A percentile compares a stretch with the other conserved stretches of the same genome.
Evolutionary conservation across 2,797 vertebrate genomes (phyloP).

Genomic region (Sebastolobus altivelis): DNA sequence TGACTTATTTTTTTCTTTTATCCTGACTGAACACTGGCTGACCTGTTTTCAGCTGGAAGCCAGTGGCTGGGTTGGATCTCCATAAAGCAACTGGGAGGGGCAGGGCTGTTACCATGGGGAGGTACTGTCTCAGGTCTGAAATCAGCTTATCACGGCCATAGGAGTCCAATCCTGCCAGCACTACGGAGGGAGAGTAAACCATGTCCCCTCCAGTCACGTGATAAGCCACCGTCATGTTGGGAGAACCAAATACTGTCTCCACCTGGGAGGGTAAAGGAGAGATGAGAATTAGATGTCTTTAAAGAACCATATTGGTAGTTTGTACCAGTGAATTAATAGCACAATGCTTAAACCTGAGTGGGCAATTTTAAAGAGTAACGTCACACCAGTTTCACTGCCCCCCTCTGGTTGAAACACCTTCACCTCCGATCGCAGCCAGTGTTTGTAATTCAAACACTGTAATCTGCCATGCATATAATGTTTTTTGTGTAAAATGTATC

Average conservation of each 20-base stretch:
- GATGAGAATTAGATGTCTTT: not conserved
- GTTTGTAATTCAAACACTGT: not conserved
- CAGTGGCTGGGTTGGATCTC: slow-evolving; percentile 87
- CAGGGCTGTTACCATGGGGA: slow-evolving; percentile 91
- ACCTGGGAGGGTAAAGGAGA: slow-evolving; percentile 71
- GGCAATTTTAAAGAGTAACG: not conserved
- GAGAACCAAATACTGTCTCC: slow-evolving; percentile 87
- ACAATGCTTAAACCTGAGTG: not conserved
- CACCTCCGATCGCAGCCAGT: not conserved
- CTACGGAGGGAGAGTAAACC: slow-evolving; percentile 90
- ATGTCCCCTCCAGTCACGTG: slow-evolving; percentile 88
- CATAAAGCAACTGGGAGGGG: slow-evolving; percentile 89
- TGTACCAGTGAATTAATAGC: not conserved
- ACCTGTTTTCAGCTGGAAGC: slow-evolving; percentile 96
- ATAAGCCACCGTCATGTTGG: slow-evolving; percentile 94
- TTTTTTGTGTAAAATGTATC: too few species aligned
- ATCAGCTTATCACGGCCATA: slow-evolving; percentile 92
- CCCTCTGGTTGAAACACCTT: not conserved
- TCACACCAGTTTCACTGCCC: not conserved
- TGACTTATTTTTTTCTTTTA: slow-evolving; percentile 48
- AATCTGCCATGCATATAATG: too few species aligned
- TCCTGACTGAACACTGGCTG: slow-evolving; percentile 69
- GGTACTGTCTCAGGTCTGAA: slow-evolving; percentile 91
- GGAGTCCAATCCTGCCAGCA: slow-evolving; percentile 86
- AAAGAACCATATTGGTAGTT: not conserved